Base-by-base conservation (phyloP, 2,113 vertebrate genomes). In the Propithecus coquereli region DNA sequence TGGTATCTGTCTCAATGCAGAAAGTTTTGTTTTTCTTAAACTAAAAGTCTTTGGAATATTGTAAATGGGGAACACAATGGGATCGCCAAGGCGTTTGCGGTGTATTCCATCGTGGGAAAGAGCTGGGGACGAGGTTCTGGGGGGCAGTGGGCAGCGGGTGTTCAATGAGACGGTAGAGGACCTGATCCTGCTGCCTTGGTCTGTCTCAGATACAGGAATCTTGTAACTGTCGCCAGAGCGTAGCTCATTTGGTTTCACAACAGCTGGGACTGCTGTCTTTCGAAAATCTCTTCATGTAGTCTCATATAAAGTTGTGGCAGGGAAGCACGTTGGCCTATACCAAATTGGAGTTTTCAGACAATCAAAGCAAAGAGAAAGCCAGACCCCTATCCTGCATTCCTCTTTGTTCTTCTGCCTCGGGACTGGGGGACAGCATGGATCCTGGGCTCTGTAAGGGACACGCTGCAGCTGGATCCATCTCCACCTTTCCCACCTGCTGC, bases 1-100 rank as follows among this genome's bases (percentile, higher is more conserved):
- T 9, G 2, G 79, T 87, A 52, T 95, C 37, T 68, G 52, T 81
- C 94, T 87, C 90, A 82, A 63, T 5, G 52, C 52, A 81, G 74
- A 94, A 93, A 30, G 47, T 18, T 83, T 82, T 66, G 54, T 68
- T 86, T 73, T 87, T 65, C 82, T 57, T 71, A 8, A 83, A 94
- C 14, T 32, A 27, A 87, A 57, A 76, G 79, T 18, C 66, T 97
- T 97, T 94, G 63, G 80, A 74, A 80, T 91, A 95, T 27, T 77
- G 40, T 90, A n/a, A 97, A 76, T 34, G 65, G 82, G 22, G 66
- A 45, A 50, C 37, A 87, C 74, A 83, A 50, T 70, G 54, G 47
- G 68, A 37, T 47, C 9, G 10, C 59, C n/a, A 43, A 37, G 47
- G 54, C 74, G 37, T 50, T 74, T 32, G 17, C 11, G 5, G 73